Percentiles rank a stretch among this genome's conserved stretches.
Conservation (phyloP, 2,113 vertebrate species). For the Onychostruthus taczanowskii region DNA sequence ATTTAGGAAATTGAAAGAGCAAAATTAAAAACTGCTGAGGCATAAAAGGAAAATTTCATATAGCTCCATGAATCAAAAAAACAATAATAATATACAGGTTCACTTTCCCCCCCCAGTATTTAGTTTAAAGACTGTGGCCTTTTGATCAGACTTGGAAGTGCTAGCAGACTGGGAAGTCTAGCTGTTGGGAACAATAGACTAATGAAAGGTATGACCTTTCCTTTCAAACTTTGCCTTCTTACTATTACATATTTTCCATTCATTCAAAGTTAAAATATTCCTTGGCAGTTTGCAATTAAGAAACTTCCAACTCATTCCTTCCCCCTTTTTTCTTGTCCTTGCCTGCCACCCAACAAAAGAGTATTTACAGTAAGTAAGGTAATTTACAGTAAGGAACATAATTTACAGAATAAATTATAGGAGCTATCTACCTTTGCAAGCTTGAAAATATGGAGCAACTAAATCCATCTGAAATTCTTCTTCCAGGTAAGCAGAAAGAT, state of each 20-base stretch:
- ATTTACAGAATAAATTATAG: neutral
- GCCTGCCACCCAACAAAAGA: fast-evolving
- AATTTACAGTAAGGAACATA: neutral
- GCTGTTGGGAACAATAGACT: neutral
- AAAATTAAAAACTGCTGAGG: constrained; percentile 72
- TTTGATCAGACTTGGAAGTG: neutral
- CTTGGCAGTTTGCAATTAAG: neutral
- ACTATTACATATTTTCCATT: neutral
- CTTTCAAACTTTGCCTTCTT: neutral
- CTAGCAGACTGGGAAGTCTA: neutral
- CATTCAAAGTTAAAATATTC: neutral
- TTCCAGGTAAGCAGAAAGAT: neutral
- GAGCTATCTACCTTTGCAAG: neutral
- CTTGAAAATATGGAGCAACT: neutral
- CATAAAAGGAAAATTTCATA: constrained; percentile 61
- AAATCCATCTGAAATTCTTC: neutral
- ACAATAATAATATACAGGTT: neutral
- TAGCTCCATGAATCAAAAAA: constrained; percentile 43
- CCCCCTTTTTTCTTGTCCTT: neutral
- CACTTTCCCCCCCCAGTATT: fast-evolving
- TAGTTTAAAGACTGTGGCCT: neutral
- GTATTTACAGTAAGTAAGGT: neutral
- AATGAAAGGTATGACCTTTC: neutral
- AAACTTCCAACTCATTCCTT: neutral
- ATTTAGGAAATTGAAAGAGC: constrained; percentile 61